Base-by-base conservation (phyloP, 2,888 invertebrate species). In the Drosophila prolongata region DNA sequence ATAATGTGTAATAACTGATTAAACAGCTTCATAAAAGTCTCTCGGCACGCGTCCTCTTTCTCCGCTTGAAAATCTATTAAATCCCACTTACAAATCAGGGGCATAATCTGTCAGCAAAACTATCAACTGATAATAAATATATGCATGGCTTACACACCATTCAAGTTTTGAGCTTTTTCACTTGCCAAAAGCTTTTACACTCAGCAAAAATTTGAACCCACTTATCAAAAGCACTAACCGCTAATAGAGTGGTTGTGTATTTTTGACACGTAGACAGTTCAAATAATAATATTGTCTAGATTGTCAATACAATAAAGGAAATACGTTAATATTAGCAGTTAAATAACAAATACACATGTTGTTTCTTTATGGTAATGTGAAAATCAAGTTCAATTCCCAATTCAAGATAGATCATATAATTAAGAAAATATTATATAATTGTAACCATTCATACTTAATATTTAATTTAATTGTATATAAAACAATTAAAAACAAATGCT, bases 91-190 rank as follows among this genome's bases (percentile, higher is more conserved):
- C 16, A 40, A 58, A n/a, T 11, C 16, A 30, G n/a, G 11, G 55
- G 19, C 11, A n/a, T 16, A 16, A 1, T 54, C 54, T 37, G 13
- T 54, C 55, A 27, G 5, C 40, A 34, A n/a, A 54, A 43, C 35
- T 58, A 60, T 58, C 8, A 44, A 44, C 4, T 34, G 37, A 64
- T 65, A 50, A 38, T 19, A 44, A 13, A 16, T 30, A 35, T 40
- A 24, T 8, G 1, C 5, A 30, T 30, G 2, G 16, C 11, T 11
- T 16, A 3, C 13, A 54, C 4, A 40, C 13, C 13, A 44, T 27
- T 10, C 35, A 8, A 14, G 14, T 35, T 14, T n/a, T 6, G 13
- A 64, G 43, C 65, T 65, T 65, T 64, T 44, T n/a, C 19, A 6
- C 10, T 3, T 0, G 8, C 6, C 1, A 24, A 64, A 64, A 65